Conservation (phyloP, 2,888 invertebrate genomes). For the Lasioglossum oenotherae region DNA sequence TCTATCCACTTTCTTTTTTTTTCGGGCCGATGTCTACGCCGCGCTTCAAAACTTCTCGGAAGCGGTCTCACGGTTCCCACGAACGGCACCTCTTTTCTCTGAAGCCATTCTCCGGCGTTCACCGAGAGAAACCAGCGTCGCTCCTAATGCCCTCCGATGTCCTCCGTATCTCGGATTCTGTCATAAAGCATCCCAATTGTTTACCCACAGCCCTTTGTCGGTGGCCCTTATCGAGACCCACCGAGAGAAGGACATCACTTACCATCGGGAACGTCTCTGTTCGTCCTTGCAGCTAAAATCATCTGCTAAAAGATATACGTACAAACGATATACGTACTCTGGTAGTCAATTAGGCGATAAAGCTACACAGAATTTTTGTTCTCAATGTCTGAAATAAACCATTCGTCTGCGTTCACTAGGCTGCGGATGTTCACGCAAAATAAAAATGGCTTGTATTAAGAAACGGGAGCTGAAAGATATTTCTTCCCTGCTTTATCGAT, state of each 20-base stretch:
- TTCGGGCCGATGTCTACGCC: slow-evolving; percentile 65
- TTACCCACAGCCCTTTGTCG: not conserved
- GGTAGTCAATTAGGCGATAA: not conserved
- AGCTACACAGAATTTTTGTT: not conserved
- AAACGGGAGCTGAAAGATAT: too few relatives aligned
- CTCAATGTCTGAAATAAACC: too few relatives aligned
- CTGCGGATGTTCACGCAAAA: not conserved
- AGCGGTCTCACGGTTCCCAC: slow-evolving; percentile 79
- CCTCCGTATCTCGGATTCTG: slow-evolving; percentile 24
- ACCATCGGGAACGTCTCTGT: slow-evolving; percentile 1
- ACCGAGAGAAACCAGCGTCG: slow-evolving; percentile 61
- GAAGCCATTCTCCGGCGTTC: slow-evolving; percentile 69
- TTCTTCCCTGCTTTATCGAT: not conserved
- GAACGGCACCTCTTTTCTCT: slow-evolving; percentile 80
- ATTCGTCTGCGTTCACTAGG: too few relatives aligned
- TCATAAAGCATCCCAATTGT: slow-evolving; percentile 10
- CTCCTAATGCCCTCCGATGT: slow-evolving; percentile 35
- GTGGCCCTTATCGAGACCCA: not conserved
- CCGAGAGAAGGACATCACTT: not conserved
- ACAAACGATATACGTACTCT: too few relatives aligned
- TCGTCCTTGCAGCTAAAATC: not conserved
- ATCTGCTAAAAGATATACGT: not conserved
- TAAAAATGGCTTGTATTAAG: too few relatives aligned
- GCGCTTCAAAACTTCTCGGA: slow-evolving; percentile 75
- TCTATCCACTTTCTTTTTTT: slow-evolving; percentile 63